phyloP scores from a whole-genome alignment of 2,888 invertebrate genomes.

The Drosophila atripex region DNA sequence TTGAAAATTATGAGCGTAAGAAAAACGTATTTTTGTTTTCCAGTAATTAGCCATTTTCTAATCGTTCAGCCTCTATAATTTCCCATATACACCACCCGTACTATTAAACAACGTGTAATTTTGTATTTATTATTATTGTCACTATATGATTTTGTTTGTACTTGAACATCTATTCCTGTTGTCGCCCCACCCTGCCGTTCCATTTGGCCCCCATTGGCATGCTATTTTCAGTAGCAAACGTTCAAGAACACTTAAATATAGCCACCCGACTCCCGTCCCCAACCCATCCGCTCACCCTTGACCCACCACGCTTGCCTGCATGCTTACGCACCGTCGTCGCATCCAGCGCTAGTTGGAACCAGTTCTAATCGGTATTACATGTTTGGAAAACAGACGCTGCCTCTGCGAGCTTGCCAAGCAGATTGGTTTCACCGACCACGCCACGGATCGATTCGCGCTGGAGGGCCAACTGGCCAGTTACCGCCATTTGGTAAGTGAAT shows the following conservation, averaged over 20 bases:
- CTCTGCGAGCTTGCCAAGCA: constrained; percentile 97
- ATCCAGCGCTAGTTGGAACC: constrained; percentile 46
- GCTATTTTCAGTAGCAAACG: constrained; percentile 73
- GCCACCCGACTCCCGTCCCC: constrained; percentile 28
- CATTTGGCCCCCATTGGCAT: constrained; percentile 50
- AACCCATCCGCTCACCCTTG: constrained; percentile 14
- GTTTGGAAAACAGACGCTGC: constrained; percentile 86
- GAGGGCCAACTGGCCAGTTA: constrained; percentile 96
- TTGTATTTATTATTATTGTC: constrained; percentile 23
- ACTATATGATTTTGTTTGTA: constrained; percentile 24
- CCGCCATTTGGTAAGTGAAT: constrained; percentile 91
- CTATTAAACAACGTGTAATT: constrained; percentile 14
- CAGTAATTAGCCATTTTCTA: constrained; percentile 21
- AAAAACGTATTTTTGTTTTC: constrained; percentile 43
- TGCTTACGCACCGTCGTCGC: constrained; percentile 42
- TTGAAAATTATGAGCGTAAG: constrained; percentile 34
- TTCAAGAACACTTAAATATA: constrained; percentile 68
- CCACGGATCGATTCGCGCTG: constrained; percentile 91
- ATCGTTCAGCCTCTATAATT: constrained; percentile 21
- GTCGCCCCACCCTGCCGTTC: background rate
- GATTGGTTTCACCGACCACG: constrained; percentile 95
- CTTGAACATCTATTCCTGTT: constrained; percentile 7
- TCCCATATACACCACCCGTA: constrained; percentile 13
- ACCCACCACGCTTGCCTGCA: constrained; percentile 50
- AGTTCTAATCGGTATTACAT: constrained; percentile 68